Percentiles rank a stretch among this genome's conserved stretches.
phyloP scores from a whole-genome alignment of 2,888 invertebrate genomes.

The Agrotis puta region DNA sequence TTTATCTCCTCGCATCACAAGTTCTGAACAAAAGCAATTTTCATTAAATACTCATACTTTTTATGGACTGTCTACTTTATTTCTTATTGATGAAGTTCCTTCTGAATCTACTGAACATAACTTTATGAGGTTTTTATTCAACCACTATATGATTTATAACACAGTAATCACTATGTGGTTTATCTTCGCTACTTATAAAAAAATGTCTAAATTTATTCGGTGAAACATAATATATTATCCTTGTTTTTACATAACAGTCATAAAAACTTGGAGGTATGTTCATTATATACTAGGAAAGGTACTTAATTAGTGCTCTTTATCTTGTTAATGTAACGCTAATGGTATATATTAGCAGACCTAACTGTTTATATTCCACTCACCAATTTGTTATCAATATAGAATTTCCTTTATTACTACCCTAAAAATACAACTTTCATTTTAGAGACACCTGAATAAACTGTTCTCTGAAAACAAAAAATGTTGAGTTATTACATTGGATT shows the following conservation, averaged over 20 bases:
- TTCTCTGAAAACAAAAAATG: constrained; percentile 9
- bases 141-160: constrained; percentile 51
- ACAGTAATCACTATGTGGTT: constrained; percentile 26
- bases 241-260: constrained; percentile 26
- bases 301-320: constrained; percentile 35
- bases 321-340: constrained; percentile 34
- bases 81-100: constrained; percentile 48
- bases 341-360: constrained; percentile 20
- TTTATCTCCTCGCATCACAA: constrained; percentile 48
- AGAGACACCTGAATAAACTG: constrained; percentile 29
- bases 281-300: constrained; percentile 19
- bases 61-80: constrained; percentile 51
- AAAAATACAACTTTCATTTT: constrained; percentile 31
- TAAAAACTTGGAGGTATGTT: constrained; percentile 4
- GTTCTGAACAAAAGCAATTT: constrained; percentile 60
- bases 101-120: constrained; percentile 34
- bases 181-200: constrained; percentile 30
- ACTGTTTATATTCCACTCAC: constrained; percentile 25
- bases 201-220: constrained; percentile 27
- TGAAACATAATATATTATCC: constrained; percentile 9
- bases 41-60: constrained; percentile 46
- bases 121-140: constrained; percentile 34
- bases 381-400: constrained; percentile 33
- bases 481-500: constrained; percentile 11
- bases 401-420: constrained; percentile 17